Evolutionary conservation across 2,113 vertebrate genomes (phyloP).

Genomic region (Bos javanicus): DNA sequence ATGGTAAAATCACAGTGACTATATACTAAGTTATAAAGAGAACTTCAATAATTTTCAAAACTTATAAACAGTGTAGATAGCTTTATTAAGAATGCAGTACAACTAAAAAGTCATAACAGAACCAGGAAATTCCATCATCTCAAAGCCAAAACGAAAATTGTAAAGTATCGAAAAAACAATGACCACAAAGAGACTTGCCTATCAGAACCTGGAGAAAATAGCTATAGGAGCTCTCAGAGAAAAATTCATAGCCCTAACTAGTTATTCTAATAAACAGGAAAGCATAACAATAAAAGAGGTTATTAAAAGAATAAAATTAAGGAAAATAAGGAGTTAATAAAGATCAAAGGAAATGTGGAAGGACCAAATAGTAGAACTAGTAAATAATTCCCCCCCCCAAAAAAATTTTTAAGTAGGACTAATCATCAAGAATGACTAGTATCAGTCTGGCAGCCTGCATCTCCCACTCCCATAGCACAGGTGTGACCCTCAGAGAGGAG

Average conservation of each 20-base stretch:
- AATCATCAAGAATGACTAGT: background rate
- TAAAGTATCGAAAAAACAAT: background rate
- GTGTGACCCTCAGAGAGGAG: background rate
- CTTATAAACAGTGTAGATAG: background rate
- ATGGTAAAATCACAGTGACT: background rate
- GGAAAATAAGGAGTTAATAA: background rate
- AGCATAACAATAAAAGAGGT: background rate
- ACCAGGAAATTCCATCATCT: background rate
- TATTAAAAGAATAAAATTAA: background rate
- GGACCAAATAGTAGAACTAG: background rate
- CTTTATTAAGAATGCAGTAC: background rate
- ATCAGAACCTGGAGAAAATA: background rate
- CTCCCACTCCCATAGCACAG: background rate
- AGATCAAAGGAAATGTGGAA: background rate
- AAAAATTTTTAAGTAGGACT: background rate
- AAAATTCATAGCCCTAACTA: background rate
- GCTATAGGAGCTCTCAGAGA: background rate
- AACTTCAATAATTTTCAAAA: background rate
- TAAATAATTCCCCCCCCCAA: background rate
- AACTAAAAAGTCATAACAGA: background rate
- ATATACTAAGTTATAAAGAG: background rate
- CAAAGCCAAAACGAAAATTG: background rate
- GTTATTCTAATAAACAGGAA: constrained; percentile 1
- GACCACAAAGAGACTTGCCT: background rate
- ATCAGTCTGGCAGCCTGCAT: no score